Evolutionary conservation across 1,140 invertebrate species (phyloP).

Genomic region (Drosophila guanche): DNA sequence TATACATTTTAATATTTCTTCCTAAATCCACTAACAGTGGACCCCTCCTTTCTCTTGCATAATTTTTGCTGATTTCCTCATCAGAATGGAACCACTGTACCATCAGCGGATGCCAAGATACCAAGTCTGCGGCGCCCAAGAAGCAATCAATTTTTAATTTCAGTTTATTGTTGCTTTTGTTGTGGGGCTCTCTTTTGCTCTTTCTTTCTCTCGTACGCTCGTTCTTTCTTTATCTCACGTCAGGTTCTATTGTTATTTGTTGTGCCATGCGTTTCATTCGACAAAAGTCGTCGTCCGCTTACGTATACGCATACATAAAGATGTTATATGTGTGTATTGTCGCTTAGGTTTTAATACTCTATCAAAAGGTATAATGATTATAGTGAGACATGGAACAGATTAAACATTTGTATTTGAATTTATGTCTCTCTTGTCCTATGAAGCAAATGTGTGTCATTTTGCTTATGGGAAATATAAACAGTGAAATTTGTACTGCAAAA

Average conservation of each 20-base stretch:
- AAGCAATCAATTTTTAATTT: constrained; percentile 79
- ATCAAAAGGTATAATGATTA: too few relatives aligned
- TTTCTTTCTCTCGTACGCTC: constrained; percentile 15
- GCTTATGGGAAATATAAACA: too few relatives aligned
- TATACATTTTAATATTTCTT: too few relatives aligned
- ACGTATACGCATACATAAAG: too few relatives aligned
- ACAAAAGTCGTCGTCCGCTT: too few relatives aligned
- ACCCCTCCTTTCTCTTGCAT: background rate
- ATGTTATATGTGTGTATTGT: background rate
- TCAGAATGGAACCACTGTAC: constrained; percentile 47
- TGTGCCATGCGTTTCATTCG: constrained; percentile 33
- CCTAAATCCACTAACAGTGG: too few relatives aligned
- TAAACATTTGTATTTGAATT: too few relatives aligned
- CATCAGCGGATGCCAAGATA: constrained; percentile 38
- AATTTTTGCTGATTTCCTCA: constrained; percentile 13
- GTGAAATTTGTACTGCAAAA: too few relatives aligned
- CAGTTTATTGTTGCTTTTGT: constrained; percentile 55
- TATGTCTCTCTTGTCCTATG: too few relatives aligned
- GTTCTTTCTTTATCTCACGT: constrained; percentile 35
- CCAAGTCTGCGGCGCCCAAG: constrained; percentile 41
- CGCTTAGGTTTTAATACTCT: constrained; percentile 30
- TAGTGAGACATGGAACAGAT: too few relatives aligned
- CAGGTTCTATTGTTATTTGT: constrained; percentile 54
- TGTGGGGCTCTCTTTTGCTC: constrained; percentile 10
- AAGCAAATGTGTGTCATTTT: too few relatives aligned